Evolutionary conservation across 1,140 invertebrate species (phyloP), one percentile per base, ranked within the genome.

Genomic region (Macrocentrus cingulum): DNA sequence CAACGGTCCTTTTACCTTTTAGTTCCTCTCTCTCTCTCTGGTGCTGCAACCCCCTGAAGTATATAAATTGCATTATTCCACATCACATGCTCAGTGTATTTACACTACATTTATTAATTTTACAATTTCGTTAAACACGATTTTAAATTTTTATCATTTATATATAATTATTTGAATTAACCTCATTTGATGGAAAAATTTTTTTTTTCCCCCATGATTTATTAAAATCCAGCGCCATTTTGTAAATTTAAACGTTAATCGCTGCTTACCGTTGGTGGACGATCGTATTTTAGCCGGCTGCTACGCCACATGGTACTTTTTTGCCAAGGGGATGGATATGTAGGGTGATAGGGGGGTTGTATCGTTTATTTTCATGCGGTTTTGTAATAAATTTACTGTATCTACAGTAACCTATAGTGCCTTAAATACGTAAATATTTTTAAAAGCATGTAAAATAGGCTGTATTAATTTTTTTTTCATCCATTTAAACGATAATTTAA

Each of bases 1-100:
- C 57, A 63, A 63, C 61, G 61, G 59, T 56, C 61, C 61, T 57
- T 63, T 62, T 65, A 39, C 52, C 60, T 34, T 60, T 60, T 56
- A 36, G 44, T 29, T 36, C 45, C 53, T 51, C 25, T 37, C 19
- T n/a, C n/a, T n/a, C n/a, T n/a, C n/a, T n/a, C n/a, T n/a, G n/a
- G n/a, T n/a, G n/a, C n/a, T n/a, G n/a, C 22, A 19, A 44, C 29
- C 41, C 49, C 48, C 56, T 36, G 19, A 22, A 37, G 48, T 57
- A n/a, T 64, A 57, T 57, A 60, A 59, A 65, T 60, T 62, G 60
- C 45, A 57, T 61, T 62, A 65, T 60, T 61, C 48, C 29, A 50
- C 57, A 54, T 56, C 61, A 55, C 57, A 63, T 63, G 61, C 34
- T 46, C 19, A 2, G 8, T 23, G n/a, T 23, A 20, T 9, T 46